Evolutionary conservation across 2,888 invertebrate species (phyloP).

Genomic region (Ischnus inquisitorius): DNA sequence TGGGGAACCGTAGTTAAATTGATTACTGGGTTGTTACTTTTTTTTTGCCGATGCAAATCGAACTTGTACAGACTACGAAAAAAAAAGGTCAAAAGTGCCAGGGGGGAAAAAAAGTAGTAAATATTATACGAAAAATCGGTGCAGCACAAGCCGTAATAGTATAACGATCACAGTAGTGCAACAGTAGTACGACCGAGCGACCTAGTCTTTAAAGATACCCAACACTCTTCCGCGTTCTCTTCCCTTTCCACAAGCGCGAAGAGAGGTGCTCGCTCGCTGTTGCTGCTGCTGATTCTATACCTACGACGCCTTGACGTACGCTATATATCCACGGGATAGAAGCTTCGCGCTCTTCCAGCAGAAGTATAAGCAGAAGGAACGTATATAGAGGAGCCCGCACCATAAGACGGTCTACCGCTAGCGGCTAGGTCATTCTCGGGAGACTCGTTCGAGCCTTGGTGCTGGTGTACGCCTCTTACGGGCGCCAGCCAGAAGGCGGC

Average conservation of each 20-base stretch:
- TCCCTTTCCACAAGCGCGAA: slow-evolving; percentile 81
- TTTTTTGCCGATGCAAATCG: background rate
- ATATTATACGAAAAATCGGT: slow-evolving; percentile 6
- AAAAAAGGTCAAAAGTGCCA: background rate
- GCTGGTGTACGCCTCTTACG: slow-evolving; percentile 61
- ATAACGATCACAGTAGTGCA: slow-evolving; percentile 76
- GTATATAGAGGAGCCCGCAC: slow-evolving; percentile 39
- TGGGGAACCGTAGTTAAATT: background rate
- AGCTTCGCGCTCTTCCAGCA: slow-evolving; percentile 66
- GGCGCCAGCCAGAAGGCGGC: slow-evolving; percentile 39
- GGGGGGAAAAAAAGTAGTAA: background rate
- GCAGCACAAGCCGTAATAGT: slow-evolving; percentile 44
- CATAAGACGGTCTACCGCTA: slow-evolving; percentile 81
- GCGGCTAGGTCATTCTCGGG: slow-evolving; percentile 82
- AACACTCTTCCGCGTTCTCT: slow-evolving; percentile 84
- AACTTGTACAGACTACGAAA: background rate
- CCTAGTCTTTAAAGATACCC: slow-evolving; percentile 84
- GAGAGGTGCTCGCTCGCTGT: slow-evolving; percentile 65
- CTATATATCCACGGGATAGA: background rate
- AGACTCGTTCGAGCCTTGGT: slow-evolving; percentile 58
- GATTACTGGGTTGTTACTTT: background rate
- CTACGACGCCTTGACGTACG: background rate
- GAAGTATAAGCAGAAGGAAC: slow-evolving; percentile 45
- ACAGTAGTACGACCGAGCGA: slow-evolving; percentile 85
- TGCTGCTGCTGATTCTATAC: slow-evolving; percentile 29